These are phyloP conservation scores for Cantharis flavilabris DNA, from an alignment of 2,888 invertebrate genomes.

Conservation along the genomic window DNA sequence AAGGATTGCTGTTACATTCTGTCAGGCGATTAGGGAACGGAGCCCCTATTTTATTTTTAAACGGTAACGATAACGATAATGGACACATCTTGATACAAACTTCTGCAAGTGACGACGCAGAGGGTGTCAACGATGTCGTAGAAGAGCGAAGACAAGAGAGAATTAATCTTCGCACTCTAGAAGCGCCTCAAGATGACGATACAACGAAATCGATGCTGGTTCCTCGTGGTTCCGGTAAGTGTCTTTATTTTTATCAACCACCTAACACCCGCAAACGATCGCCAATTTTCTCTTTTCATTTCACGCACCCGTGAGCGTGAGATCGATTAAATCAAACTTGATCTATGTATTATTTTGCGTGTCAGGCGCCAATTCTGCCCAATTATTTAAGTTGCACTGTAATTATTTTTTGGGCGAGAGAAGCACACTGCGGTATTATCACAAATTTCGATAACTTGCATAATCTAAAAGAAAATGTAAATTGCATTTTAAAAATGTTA, in stretches of 20 bases:
- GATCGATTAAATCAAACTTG: background rate
- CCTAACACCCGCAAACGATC: background rate
- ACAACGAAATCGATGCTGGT: conserved; percentile 43
- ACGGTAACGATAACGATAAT: conserved; percentile 48
- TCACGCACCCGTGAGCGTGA: background rate
- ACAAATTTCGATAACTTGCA: conserved; percentile 14
- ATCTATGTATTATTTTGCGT: background rate
- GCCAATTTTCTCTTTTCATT: background rate
- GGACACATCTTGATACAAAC: conserved; percentile 51
- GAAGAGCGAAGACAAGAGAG: conserved; percentile 26
- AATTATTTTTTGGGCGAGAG: background rate
- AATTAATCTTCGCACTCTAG: conserved; percentile 41
- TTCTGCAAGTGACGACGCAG: conserved; percentile 41
- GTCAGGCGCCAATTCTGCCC: background rate
- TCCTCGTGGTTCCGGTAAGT: conserved; percentile 52
- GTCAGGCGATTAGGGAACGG: conserved; percentile 50
- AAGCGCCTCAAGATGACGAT: conserved; percentile 47
- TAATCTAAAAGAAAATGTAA: conserved; percentile 40
- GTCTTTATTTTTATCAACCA: background rate
- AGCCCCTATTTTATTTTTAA: conserved; percentile 51
- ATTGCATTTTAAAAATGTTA: conserved; percentile 44
- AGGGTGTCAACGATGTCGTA: conserved; percentile 29
- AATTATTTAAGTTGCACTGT: background rate
- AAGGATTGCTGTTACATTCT: conserved; percentile 52
- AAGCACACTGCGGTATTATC: conserved; percentile 18